Evolutionary conservation across 2,888 invertebrate genomes (phyloP), one percentile per base, ranked within the genome.

Genomic region (Leptogaster cylindrica): DNA sequence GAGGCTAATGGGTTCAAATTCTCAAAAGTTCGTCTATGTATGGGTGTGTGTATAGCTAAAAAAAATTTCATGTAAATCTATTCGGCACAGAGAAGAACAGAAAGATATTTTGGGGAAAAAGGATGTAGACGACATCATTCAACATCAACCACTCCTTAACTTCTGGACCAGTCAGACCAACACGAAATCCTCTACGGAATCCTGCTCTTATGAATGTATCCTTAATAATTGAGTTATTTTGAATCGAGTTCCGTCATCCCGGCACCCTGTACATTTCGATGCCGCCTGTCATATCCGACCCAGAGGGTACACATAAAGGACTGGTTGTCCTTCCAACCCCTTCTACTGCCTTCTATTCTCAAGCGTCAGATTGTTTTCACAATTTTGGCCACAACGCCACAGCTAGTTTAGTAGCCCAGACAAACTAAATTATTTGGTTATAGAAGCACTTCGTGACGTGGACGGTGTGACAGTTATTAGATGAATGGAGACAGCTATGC

Each of bases 201-300:
- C 18, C 36, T 36, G 18, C 12, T 55, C 36, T 39, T 55, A 36
- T 55, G 36, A 55, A 55, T 23, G 36, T 33, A 23, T 23, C 36
- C 16, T 55, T 14, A 55, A 55, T 55, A 55, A 55, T 55, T 55
- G 36, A 55, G 36, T 36, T 31, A 16, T 25, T 46, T 55, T 14
- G 12, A n/a, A 7, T 20, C 55, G 18, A 23, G 23, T 41, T 12
- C n/a, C 55, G 8, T 39, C 23, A n/a, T 25, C 18, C 23, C 1
- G 20, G 18, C 25, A n/a, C 16, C 3, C 3, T 12, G 8, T 2
- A n/a, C 20, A 23, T 46, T 12, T 8, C 10, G n/a, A 46, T n/a
- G n/a, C n/a, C n/a, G 8, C 23, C 20, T 20, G 23, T 6, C 23
- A n/a, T 4, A 16, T n/a, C 16, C n/a, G 46, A 2, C n/a, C 8